These are phyloP conservation scores for Lysiphlebus fabarum DNA, from an alignment of 1,140 invertebrate genomes.

Conservation along the genomic window DNA sequence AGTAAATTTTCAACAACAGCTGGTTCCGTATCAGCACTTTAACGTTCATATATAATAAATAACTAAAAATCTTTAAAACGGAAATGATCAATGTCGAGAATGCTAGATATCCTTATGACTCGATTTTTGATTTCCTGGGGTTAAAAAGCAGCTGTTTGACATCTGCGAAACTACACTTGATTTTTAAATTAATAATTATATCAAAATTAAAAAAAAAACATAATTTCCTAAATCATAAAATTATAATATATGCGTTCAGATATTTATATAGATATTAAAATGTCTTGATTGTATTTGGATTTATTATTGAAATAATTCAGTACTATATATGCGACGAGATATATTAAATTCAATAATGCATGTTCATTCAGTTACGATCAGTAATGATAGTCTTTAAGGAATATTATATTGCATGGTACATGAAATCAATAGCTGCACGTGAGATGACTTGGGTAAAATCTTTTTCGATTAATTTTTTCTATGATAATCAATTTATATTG, in stretches of 20 bases:
- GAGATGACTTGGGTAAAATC: slow-evolving; percentile 2
- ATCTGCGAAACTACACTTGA: slow-evolving; percentile 38
- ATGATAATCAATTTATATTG: background rate
- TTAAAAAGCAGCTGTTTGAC: slow-evolving; percentile 40
- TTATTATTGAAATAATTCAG: no score
- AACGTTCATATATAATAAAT: background rate
- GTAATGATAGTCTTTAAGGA: slow-evolving; percentile 26
- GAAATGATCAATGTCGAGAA: slow-evolving; percentile 25
- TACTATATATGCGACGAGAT: no score
- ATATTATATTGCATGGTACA: slow-evolving; percentile 16
- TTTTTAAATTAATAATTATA: slow-evolving; percentile 22
- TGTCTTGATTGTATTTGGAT: no score
- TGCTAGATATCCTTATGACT: slow-evolving; percentile 20
- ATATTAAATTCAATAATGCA: slow-evolving; percentile 27
- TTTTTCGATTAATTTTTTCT: background rate
- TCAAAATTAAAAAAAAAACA: no score
- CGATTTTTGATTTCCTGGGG: slow-evolving; percentile 5
- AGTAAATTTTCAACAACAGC: no score
- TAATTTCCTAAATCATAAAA: no score
- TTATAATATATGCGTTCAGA: no score
- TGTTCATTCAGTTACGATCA: slow-evolving; percentile 23
- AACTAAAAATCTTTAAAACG: slow-evolving; percentile 16
- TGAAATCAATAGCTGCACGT: slow-evolving; percentile 22
- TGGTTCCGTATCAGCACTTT: no score
- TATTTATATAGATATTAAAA: no score